Percentiles rank a stretch among this genome's conserved stretches.
Conservation (phyloP, 2,113 vertebrate species). For the Megatriorchis doriae region DNA sequence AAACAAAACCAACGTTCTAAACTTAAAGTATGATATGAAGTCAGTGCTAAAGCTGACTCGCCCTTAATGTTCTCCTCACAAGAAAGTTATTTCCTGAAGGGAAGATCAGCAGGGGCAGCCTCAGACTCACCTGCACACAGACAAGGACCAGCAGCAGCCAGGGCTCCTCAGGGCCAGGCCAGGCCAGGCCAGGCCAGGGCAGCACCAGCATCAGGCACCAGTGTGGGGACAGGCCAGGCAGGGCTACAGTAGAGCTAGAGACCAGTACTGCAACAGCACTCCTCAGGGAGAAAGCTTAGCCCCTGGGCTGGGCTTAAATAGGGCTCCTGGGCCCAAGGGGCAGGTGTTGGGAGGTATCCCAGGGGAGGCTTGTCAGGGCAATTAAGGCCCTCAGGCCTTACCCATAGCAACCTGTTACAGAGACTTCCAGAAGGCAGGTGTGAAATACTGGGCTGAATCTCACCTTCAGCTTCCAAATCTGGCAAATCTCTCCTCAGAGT, state of each 20-base stretch:
- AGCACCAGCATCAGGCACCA: accelerated
- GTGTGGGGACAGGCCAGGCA: accelerated
- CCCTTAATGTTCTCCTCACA: accelerated
- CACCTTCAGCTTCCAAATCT: background rate
- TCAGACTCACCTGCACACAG: background rate
- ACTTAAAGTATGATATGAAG: background rate
- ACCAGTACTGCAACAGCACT: accelerated
- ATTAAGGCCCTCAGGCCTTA: background rate
- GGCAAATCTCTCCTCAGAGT: background rate
- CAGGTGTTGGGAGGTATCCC: background rate
- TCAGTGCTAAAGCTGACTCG: background rate
- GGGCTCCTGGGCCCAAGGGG: background rate
- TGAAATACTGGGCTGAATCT: background rate
- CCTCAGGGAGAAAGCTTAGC: accelerated
- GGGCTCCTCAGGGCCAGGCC: no score
- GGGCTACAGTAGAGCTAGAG: accelerated
- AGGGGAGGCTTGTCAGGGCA: background rate
- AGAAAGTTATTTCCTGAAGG: background rate
- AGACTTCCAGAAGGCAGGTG: background rate
- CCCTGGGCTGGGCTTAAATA: background rate
- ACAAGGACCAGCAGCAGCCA: background rate
- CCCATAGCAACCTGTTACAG: accelerated
- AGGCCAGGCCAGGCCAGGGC: accelerated
- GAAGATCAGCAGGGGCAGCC: background rate
- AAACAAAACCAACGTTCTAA: background rate